These are phyloP conservation scores for Chironex yamaguchii DNA, from an alignment of 30 jellyfish, hydroid and myxozoan species.

Conservation along the genomic window DNA sequence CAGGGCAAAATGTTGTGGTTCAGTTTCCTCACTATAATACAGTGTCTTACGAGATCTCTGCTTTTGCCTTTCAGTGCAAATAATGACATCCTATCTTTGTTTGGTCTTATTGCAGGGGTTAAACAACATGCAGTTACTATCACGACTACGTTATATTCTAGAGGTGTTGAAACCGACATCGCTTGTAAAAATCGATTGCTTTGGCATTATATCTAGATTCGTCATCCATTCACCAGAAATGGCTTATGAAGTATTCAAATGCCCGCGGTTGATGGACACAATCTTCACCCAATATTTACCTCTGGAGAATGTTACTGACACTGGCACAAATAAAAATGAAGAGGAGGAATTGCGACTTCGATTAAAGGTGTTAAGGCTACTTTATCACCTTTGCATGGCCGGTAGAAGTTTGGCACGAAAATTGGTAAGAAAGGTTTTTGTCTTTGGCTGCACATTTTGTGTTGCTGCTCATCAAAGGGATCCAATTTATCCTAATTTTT, in stretches of 20 bases:
- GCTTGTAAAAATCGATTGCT: constrained; percentile 48
- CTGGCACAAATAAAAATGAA: background rate
- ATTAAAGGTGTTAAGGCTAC: constrained; percentile 61
- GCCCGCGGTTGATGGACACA: constrained; percentile 79
- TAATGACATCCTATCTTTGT: too few species aligned
- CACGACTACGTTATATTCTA: constrained; percentile 80
- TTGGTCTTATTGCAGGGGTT: constrained; percentile 82
- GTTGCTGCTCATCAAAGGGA: too few species aligned
- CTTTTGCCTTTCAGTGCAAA: too few species aligned
- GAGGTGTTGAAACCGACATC: constrained; percentile 74
- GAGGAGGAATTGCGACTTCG: background rate
- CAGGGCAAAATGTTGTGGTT: too few species aligned
- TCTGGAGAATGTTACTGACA: constrained; percentile 56
- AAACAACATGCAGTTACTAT: constrained; percentile 76
- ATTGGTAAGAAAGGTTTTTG: too few species aligned
- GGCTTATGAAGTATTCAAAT: constrained; percentile 72
- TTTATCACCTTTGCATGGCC: constrained; percentile 64
- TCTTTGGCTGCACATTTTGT: too few species aligned
- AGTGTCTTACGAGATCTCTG: too few species aligned
- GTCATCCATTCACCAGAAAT: constrained; percentile 81
- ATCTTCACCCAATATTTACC: constrained; percentile 32
- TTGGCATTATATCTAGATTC: constrained; percentile 62
- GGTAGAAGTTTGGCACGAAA: constrained; percentile 69
- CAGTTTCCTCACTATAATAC: too few species aligned
- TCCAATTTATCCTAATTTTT: too few species aligned